Percentiles rank a stretch among this genome's conserved stretches.
Conservation (phyloP, 2,113 vertebrate species). For the Zeus faber region DNA sequence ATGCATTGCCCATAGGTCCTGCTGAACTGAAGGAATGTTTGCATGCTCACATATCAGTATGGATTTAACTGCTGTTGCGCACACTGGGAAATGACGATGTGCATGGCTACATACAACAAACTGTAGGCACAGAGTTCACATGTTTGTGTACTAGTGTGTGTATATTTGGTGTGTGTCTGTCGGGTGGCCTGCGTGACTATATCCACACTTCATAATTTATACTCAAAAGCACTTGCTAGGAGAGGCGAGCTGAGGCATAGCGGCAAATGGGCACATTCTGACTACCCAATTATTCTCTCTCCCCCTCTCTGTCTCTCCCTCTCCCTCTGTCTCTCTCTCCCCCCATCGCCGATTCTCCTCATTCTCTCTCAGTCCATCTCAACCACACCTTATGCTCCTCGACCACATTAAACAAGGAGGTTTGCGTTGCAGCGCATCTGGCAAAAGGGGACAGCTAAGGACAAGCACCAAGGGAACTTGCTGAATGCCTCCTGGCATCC, state of each 20-base stretch:
- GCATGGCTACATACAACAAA: conserved; percentile 19
- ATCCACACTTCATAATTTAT: conserved; percentile 68
- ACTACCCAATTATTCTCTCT: conserved; percentile 42
- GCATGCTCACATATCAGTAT: too few species aligned
- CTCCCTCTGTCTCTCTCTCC: conserved; percentile 9
- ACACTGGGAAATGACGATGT: conserved; percentile 12
- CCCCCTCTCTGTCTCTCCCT: neutral
- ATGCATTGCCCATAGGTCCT: too few species aligned
- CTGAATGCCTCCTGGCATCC: conserved; percentile 29
- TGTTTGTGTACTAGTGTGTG: conserved; percentile 9
- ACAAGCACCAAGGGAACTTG: conserved; percentile 31
- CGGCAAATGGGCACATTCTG: conserved; percentile 56
- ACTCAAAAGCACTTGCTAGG: conserved; percentile 56
- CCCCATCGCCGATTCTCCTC: neutral
- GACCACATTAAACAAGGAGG: neutral
- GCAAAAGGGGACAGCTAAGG: conserved; percentile 37
- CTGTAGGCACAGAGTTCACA: conserved; percentile 8
- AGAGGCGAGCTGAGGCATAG: conserved; percentile 53
- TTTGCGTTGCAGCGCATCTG: neutral
- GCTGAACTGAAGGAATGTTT: neutral
- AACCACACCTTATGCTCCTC: neutral
- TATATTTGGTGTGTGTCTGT: conserved; percentile 4
- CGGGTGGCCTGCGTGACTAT: conserved; percentile 44
- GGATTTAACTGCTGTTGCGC: conserved; percentile 38
- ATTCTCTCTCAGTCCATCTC: conserved; percentile 15